Conservation (phyloP, 2,888 invertebrate species). For the Lepidocyrtinus sp. region DNA sequence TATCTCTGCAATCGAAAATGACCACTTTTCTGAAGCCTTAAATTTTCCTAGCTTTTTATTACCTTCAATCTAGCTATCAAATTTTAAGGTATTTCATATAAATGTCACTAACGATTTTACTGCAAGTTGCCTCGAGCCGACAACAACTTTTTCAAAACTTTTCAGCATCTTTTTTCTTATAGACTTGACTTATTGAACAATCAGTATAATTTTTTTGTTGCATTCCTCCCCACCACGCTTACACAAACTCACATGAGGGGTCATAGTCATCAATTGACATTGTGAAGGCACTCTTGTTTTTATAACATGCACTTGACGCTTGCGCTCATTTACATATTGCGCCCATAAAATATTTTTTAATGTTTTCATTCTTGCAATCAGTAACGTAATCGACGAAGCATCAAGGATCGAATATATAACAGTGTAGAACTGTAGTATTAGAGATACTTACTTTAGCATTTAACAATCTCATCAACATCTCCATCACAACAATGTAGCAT, state of each 20-base stretch:
- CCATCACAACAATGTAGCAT: background rate
- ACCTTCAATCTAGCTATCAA: background rate
- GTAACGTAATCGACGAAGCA: too few relatives aligned
- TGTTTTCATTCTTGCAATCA: too few relatives aligned
- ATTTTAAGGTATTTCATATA: background rate
- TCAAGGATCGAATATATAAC: too few relatives aligned
- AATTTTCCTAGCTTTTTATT: too few relatives aligned
- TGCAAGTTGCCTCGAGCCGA: background rate
- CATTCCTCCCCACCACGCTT: background rate
- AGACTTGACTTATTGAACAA: slow-evolving; percentile 15
- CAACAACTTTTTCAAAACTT: background rate
- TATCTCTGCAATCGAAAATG: too few relatives aligned
- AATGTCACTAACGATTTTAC: background rate
- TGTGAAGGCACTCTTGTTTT: background rate
- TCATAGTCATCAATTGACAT: slow-evolving; percentile 9
- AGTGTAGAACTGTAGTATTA: too few relatives aligned
- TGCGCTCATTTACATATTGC: too few relatives aligned
- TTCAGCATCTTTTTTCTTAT: slow-evolving; percentile 15
- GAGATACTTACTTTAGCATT: too few relatives aligned
- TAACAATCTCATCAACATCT: slow-evolving; percentile 5
- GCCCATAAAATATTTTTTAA: too few relatives aligned
- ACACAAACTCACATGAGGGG: background rate
- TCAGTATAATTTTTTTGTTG: background rate
- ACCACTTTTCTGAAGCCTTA: too few relatives aligned
- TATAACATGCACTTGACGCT: background rate